phyloP scores from a whole-genome alignment of 1,140 invertebrate species.

The Zaprionus inermis region DNA sequence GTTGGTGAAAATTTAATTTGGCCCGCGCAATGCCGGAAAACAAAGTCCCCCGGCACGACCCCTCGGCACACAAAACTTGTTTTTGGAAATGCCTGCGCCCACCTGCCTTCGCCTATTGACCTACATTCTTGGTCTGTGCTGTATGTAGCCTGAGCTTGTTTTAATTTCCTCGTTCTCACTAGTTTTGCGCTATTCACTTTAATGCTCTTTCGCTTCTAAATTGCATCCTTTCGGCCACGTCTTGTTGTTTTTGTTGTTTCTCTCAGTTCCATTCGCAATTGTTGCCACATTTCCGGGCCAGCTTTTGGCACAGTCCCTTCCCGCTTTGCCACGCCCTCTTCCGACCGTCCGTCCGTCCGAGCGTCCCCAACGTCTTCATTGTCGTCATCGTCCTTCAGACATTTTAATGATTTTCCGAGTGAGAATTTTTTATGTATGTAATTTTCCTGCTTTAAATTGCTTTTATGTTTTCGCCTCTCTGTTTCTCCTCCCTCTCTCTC shows the following conservation, averaged over 20 bases:
- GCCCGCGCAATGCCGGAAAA: slow-evolving; percentile 38
- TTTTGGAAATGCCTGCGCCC: not conserved
- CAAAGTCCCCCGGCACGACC: slow-evolving; percentile 21
- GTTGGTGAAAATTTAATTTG: slow-evolving; percentile 72
- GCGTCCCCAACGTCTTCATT: slow-evolving; percentile 18
- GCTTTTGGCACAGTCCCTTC: slow-evolving; percentile 35
- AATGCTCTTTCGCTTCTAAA: slow-evolving; percentile 73
- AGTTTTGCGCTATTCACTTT: slow-evolving; percentile 65
- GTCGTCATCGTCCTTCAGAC: slow-evolving; percentile 64
- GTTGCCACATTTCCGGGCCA: slow-evolving; percentile 72
- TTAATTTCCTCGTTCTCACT: slow-evolving; percentile 66
- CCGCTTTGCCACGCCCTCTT: not conserved
- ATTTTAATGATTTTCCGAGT: slow-evolving; percentile 77
- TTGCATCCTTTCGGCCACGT: slow-evolving; percentile 67
- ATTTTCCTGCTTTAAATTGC: slow-evolving; percentile 73
- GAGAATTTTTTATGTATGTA: slow-evolving; percentile 60
- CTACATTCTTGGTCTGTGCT: slow-evolving; percentile 45
- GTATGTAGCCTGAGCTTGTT: slow-evolving; percentile 59
- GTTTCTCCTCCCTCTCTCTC: too few relatives aligned
- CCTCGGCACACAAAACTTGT: too few relatives aligned
- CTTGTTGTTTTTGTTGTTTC: slow-evolving; percentile 47
- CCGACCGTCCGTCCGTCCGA: not conserved
- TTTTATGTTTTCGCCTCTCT: slow-evolving; percentile 50
- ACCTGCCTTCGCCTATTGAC: slow-evolving; percentile 56
- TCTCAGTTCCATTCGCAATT: slow-evolving; percentile 64